phyloP scores from a whole-genome alignment of 1,140 invertebrate genomes.

The Drosophila novamexicana region DNA sequence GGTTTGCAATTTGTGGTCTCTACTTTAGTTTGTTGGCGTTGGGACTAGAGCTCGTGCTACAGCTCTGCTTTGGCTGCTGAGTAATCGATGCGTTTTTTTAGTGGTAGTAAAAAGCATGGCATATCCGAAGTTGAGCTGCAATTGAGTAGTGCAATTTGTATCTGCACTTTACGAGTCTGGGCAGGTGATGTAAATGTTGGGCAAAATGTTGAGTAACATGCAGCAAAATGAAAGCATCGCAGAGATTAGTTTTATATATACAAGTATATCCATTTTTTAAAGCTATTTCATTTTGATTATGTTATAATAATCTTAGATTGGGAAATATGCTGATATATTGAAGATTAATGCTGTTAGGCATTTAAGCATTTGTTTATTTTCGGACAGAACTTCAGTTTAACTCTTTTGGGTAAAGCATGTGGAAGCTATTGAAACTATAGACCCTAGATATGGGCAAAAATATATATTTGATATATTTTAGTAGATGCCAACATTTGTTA shows the following conservation, averaged over 20 bases:
- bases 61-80: slow-evolving; percentile 6
- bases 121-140: slow-evolving; percentile 22
- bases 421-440: too few relatives aligned
- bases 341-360: too few relatives aligned
- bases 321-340: too few relatives aligned
- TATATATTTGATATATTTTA: too few relatives aligned
- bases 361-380: too few relatives aligned
- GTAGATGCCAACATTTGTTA: too few relatives aligned
- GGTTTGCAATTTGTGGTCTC: slow-evolving; percentile 56
- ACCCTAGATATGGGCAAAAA: too few relatives aligned
- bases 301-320: too few relatives aligned
- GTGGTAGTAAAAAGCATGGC: slow-evolving; percentile 25
- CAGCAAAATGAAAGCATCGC: neutral
- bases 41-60: slow-evolving; percentile 4
- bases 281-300: too few relatives aligned
- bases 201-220: slow-evolving; percentile 1
- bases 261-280: neutral
- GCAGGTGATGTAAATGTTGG: slow-evolving; percentile 12
- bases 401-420: too few relatives aligned
- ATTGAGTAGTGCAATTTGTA: slow-evolving; percentile 40
- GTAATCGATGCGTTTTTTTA: slow-evolving; percentile 48
- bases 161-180: neutral
- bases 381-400: too few relatives aligned
- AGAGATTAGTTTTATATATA: too few relatives aligned
- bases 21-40: slow-evolving; percentile 1